Base-by-base conservation (phyloP, 2,113 vertebrate species). In the Syngnathus scovelli region DNA sequence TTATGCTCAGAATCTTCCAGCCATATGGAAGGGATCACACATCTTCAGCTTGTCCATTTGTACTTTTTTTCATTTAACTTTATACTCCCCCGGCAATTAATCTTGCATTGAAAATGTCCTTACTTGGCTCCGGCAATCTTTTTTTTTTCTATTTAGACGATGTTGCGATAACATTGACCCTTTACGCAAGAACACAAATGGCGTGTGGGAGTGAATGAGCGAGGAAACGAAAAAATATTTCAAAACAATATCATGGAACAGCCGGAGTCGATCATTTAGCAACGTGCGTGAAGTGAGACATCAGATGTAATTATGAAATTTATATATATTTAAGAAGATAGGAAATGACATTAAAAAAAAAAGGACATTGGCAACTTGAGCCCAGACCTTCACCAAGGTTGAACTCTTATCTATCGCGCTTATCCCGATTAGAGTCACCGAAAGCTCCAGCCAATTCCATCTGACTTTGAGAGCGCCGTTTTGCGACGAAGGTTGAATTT, bases 11-110 rank as follows among this genome's bases (percentile, higher is more conserved):
- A 51, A 36, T 66, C 54, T 70, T 70, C n/a, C 56, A 1, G 27
- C 43, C 85, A 86, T 78, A 74, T 86, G 87, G 80, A 77, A 83
- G 43, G 66, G 9, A 79, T 89, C 79, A 72, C 64, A 65, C 61
- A 65, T 37, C 11, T 49, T 64, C 70, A 52, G 70, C 27, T 55
- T 76, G 16, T 44, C 63, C 44, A 39, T 39, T 6, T 39, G 6
- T 39, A 39, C 41, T 65, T 73, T 61, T 73, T 70, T 51, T 71
- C 36, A 55, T 72, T 52, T 7, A 67, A 49, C 61, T 72, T 55
- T 75, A 68, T 59, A 43, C 21, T 61, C 68, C 64, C 75, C 36
- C 36, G n/a, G 54, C 51, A 65, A 67, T 41, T 67, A 9, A 39
- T 41, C 48, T 66, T 60, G 48, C 64, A 58, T 65, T 36, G 19